These are phyloP conservation scores for Champsocephalus gunnari DNA, from an alignment of 2,797 vertebrate genomes.

Conservation along the genomic window DNA sequence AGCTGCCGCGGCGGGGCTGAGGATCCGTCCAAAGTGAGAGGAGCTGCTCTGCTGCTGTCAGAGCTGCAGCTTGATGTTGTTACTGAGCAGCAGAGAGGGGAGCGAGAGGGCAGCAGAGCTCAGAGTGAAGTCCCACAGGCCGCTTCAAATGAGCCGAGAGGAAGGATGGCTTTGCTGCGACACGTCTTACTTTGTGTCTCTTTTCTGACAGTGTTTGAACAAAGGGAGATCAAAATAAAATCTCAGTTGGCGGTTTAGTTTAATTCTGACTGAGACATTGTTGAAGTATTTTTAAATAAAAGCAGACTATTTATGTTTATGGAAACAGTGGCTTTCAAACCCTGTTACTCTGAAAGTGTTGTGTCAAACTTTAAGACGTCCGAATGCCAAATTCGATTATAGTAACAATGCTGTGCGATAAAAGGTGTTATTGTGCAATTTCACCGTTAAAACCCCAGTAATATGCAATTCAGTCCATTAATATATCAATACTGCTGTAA, in stretches of 20 bases:
- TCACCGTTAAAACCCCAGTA: neutral
- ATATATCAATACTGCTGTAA: neutral
- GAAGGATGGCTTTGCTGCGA: constrained; percentile 55
- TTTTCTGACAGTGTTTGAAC: constrained; percentile 38
- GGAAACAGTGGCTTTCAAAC: neutral
- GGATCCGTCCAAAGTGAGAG: constrained; percentile 60
- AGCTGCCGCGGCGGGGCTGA: constrained; percentile 61
- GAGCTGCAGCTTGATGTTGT: constrained; percentile 67
- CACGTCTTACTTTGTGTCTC: constrained; percentile 35
- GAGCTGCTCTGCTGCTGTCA: constrained; percentile 74
- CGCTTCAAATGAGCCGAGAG: constrained; percentile 61
- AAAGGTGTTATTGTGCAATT: neutral
- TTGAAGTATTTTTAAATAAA: neutral
- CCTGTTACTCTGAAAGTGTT: neutral
- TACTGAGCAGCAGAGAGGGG: constrained; percentile 52
- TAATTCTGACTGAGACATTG: neutral
- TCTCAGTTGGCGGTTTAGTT: constrained; percentile 7
- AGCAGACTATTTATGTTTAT: neutral
- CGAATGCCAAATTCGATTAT: neutral
- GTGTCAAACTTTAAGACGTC: neutral
- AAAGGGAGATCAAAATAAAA: neutral
- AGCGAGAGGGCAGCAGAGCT: constrained; percentile 69
- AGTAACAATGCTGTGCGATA: neutral
- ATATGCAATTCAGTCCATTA: neutral
- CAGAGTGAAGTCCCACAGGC: constrained; percentile 55